These are phyloP conservation scores for Hipparchia semele DNA, from an alignment of 2,888 invertebrate genomes.

Conservation along the genomic window DNA sequence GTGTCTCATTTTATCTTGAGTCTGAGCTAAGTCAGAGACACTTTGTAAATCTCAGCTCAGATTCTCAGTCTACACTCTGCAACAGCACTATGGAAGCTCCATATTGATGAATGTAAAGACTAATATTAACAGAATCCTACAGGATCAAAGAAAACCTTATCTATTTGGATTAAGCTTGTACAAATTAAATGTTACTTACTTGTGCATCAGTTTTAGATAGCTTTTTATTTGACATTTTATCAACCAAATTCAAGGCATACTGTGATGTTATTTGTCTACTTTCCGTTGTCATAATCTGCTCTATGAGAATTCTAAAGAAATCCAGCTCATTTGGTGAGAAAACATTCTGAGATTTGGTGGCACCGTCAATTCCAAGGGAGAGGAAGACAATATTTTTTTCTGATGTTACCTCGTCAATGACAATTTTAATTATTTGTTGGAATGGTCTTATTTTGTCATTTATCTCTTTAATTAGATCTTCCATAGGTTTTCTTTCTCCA, in stretches of 20 bases:
- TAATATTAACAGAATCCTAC: too few relatives aligned
- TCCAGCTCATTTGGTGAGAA: slow-evolving; percentile 67
- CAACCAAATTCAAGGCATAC: slow-evolving; percentile 67
- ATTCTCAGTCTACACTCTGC: too few relatives aligned
- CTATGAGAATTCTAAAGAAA: slow-evolving; percentile 67
- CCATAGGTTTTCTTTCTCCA: slow-evolving; percentile 40
- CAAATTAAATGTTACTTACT: slow-evolving; percentile 48
- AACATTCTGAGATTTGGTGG: slow-evolving; percentile 68
- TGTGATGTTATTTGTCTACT: slow-evolving; percentile 66
- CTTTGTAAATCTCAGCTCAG: too few relatives aligned
- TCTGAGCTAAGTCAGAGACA: too few relatives aligned
- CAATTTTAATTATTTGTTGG: slow-evolving; percentile 66
- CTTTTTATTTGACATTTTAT: slow-evolving; percentile 53
- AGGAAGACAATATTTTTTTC: slow-evolving; percentile 68
- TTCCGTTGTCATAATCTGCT: slow-evolving; percentile 69
- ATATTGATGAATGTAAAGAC: too few relatives aligned
- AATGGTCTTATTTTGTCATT: slow-evolving; percentile 64
- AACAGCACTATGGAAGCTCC: too few relatives aligned
- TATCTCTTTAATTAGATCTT: slow-evolving; percentile 60
- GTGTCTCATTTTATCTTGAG: too few relatives aligned
- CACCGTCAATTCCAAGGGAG: slow-evolving; percentile 65
- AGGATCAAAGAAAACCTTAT: too few relatives aligned
- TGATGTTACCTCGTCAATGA: slow-evolving; percentile 64
- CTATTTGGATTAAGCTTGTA: too few relatives aligned
- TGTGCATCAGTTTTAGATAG: slow-evolving; percentile 70